phyloP scores from a whole-genome alignment of 2,113 vertebrate genomes.

The Nesogale talazaci region DNA sequence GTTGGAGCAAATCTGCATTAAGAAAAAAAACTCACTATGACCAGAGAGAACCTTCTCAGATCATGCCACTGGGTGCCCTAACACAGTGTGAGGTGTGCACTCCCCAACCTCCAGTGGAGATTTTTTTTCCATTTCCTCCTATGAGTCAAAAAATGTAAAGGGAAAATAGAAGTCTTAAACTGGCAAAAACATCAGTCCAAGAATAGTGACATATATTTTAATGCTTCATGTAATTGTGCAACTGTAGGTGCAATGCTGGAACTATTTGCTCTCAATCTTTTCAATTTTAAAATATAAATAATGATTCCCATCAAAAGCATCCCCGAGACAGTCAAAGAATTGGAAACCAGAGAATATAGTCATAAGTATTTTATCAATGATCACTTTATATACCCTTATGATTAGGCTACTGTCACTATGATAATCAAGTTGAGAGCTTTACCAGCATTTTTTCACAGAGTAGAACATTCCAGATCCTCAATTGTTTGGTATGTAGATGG shows the following conservation, averaged over 20 bases:
- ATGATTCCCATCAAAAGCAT: not conserved
- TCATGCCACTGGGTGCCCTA: no score
- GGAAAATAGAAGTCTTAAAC: not conserved
- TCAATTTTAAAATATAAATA: constrained; percentile 6
- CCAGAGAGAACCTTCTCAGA: no score
- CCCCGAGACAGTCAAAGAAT: not conserved
- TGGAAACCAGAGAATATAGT: not conserved
- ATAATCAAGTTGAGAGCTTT: not conserved
- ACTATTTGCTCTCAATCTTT: not conserved
- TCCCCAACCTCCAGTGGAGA: no score
- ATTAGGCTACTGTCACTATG: not conserved
- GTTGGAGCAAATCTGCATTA: no score
- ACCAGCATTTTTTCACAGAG: not conserved
- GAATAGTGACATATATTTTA: not conserved
- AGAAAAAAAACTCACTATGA: no score
- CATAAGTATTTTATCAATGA: constrained; percentile 22
- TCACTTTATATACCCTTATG: not conserved
- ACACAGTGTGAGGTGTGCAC: no score
- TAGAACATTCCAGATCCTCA: not conserved
- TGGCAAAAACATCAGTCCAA: not conserved
- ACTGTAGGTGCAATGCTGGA: not conserved
- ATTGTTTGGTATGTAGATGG: not conserved
- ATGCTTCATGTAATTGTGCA: not conserved
- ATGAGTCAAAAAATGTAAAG: not conserved
- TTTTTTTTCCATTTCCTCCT: no score